phyloP scores from a whole-genome alignment of 2,888 invertebrate genomes.

The Rapana venosa region DNA sequence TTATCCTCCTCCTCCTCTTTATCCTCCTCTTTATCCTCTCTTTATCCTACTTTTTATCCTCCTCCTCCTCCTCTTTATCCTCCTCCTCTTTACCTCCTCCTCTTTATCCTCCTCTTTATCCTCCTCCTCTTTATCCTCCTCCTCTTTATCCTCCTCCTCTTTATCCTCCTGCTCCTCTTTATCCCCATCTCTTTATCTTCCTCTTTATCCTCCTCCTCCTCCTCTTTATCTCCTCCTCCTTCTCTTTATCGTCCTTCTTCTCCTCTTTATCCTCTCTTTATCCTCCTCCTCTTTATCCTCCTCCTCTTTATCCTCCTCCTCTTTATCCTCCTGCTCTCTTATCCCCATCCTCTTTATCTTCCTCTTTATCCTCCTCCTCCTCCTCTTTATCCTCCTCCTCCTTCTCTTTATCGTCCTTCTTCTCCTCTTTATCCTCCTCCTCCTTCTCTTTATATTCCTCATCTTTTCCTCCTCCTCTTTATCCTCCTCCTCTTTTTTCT shows the following conservation, averaged over 20 bases:
- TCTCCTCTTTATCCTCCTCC: too few relatives aligned
- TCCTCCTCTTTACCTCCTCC: constrained; percentile 27
- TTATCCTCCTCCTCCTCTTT: neutral
- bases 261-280: neutral
- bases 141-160: neutral
- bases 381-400: too few relatives aligned
- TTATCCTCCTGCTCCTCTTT: neutral
- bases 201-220: neutral
- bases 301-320: too few relatives aligned
- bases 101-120: neutral
- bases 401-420: too few relatives aligned
- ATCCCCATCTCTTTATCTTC: neutral
- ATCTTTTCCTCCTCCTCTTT: neutral
- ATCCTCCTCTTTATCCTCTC: constrained; percentile 15
- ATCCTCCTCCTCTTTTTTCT: neutral
- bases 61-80: constrained; percentile 30
- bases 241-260: too few relatives aligned
- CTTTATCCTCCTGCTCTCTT: neutral
- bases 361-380: too few relatives aligned
- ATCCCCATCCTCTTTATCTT: too few relatives aligned
- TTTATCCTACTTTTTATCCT: constrained; percentile 23
- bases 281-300: neutral
- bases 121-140: neutral
- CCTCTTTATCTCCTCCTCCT: neutral
- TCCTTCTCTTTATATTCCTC: too few relatives aligned